Percentiles rank a stretch among this genome's conserved stretches.
phyloP scores from a whole-genome alignment of 1,140 invertebrate genomes.

The Muscidifurax raptorellus region DNA sequence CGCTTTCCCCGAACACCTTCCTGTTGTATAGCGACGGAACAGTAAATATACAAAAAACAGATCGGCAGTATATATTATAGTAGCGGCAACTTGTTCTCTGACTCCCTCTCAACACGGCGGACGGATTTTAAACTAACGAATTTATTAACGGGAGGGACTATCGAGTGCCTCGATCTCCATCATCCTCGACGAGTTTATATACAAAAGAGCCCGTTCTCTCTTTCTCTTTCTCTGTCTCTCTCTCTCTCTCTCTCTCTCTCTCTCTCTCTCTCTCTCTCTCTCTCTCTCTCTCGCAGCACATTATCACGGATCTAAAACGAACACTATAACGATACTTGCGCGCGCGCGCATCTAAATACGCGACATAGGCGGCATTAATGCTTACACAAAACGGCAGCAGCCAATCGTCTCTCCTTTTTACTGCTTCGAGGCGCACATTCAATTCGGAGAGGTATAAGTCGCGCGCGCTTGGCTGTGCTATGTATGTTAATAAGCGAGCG shows the following conservation, averaged over 20 bases:
- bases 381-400: conserved; percentile 2
- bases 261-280: neutral
- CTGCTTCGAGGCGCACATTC: neutral
- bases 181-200: no score
- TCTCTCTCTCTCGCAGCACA: no score
- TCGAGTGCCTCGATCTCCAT: neutral
- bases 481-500: neutral
- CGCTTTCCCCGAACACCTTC: neutral
- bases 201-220: no score
- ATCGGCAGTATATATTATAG: no score
- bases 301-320: no score
- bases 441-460: neutral
- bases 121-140: neutral
- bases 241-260: neutral
- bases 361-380: neutral
- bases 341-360: no score
- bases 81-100: neutral
- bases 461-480: no score
- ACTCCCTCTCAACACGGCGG: no score
- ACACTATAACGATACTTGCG: no score
- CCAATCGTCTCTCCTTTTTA: neutral
- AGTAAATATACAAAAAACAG: no score
- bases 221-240: neutral
- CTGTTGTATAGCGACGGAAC: neutral
- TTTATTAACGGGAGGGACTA: neutral